phyloP scores from a whole-genome alignment of 2,888 invertebrate species.

The Agonopterix subpropinquella region DNA sequence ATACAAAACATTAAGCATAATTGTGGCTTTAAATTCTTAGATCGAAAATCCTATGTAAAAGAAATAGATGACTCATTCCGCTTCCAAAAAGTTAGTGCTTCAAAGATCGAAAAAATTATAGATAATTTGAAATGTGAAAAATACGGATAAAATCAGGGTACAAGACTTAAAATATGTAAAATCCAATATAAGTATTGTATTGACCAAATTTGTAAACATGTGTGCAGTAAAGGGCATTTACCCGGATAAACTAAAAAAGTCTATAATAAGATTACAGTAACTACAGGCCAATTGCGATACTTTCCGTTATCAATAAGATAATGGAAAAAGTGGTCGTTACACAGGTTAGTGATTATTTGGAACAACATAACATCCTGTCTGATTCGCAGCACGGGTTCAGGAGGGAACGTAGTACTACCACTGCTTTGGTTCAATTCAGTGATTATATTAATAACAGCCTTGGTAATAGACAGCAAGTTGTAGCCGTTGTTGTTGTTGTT shows the following conservation, averaged over 20 bases:
- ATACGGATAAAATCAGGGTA: neutral
- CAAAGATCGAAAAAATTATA: slow-evolving; percentile 1
- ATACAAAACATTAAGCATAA: slow-evolving; percentile 1
- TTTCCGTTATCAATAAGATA: too few relatives aligned
- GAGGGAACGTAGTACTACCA: too few relatives aligned
- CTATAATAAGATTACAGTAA: too few relatives aligned
- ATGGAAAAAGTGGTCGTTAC: too few relatives aligned
- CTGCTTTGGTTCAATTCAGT: neutral
- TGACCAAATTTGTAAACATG: slow-evolving; percentile 1
- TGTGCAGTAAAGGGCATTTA: too few relatives aligned
- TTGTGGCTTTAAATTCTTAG: neutral
- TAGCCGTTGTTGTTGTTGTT: too few relatives aligned
- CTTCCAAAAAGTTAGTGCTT: neutral
- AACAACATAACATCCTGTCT: too few relatives aligned
- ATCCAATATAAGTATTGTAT: neutral
- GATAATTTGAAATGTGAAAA: neutral
- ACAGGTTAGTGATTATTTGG: too few relatives aligned
- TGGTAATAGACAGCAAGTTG: neutral
- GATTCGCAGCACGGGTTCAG: too few relatives aligned
- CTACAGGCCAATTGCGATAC: too few relatives aligned
- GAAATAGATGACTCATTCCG: neutral
- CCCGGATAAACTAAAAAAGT: neutral
- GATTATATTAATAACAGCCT: neutral
- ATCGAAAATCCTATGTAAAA: neutral
- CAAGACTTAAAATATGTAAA: neutral